Conservation (phyloP, 2,113 vertebrate genomes). For the Zosterops pallidus region DNA sequence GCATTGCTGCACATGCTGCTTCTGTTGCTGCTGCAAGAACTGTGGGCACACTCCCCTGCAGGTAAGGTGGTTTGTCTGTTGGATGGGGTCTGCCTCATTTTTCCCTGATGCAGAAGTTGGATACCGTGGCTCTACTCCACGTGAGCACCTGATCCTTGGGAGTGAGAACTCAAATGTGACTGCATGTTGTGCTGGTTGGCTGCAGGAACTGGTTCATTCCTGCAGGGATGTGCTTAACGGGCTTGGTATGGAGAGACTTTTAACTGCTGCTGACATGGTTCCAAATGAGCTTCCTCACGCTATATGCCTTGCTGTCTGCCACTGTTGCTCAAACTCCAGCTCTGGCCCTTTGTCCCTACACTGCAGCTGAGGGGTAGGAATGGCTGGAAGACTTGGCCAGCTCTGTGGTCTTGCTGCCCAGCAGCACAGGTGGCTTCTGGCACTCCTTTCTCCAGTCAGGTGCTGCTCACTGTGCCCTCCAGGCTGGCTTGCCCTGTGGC, state of each 20-base stretch:
- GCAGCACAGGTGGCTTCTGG: background rate
- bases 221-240: background rate
- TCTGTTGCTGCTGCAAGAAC: background rate
- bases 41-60: background rate
- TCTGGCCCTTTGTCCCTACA: background rate
- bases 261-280: background rate
- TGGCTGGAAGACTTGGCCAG: too few relatives aligned
- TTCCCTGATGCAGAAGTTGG: background rate
- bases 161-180: background rate
- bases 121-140: background rate
- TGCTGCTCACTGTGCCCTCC: background rate
- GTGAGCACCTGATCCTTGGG: fast-evolving
- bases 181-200: fast-evolving
- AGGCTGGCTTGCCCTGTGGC: background rate
- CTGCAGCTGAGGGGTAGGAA: fast-evolving
- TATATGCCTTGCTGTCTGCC: fast-evolving
- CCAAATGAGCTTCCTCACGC: background rate
- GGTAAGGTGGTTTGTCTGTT: background rate
- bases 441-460: background rate
- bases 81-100: background rate
- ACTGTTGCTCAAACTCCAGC: background rate
- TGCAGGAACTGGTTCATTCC: background rate
- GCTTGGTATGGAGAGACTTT: background rate
- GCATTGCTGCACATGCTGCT: background rate
- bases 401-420: background rate